These are phyloP conservation scores for Taurulus bubalis DNA, from an alignment of 2,113 vertebrate species.

Conservation along the genomic window DNA sequence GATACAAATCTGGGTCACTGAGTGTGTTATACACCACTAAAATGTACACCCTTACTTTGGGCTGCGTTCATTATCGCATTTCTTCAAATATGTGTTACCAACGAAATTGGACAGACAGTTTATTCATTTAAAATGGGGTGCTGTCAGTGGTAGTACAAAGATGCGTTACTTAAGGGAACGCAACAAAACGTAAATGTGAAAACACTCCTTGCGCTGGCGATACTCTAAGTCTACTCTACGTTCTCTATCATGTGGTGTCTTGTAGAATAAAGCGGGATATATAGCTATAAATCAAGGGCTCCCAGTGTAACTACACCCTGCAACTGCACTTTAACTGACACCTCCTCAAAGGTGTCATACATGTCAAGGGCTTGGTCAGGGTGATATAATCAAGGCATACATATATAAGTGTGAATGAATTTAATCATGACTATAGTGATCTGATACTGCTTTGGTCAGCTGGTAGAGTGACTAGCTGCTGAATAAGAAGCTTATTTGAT, in stretches of 20 bases:
- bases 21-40: neutral
- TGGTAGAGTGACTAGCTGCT: neutral
- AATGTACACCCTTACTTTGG: neutral
- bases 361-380: neutral
- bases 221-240: neutral
- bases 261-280: neutral
- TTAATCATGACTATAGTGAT: neutral
- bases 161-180: neutral
- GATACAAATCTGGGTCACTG: neutral
- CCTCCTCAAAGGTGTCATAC: neutral
- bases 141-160: neutral
- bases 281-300: neutral
- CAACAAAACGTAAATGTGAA: neutral
- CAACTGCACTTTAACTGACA: neutral
- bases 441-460: neutral
- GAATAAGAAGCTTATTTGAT: neutral
- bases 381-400: neutral
- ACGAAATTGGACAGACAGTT: neutral
- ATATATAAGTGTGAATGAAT: neutral
- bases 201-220: neutral
- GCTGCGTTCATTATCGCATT: neutral
- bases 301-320: neutral
- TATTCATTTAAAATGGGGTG: neutral
- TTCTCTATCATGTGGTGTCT: no score
- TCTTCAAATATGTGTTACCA: neutral